These are phyloP conservation scores for Lethenteron reissneri DNA, from an alignment of 2,113 vertebrate species.

Conservation along the genomic window DNA sequence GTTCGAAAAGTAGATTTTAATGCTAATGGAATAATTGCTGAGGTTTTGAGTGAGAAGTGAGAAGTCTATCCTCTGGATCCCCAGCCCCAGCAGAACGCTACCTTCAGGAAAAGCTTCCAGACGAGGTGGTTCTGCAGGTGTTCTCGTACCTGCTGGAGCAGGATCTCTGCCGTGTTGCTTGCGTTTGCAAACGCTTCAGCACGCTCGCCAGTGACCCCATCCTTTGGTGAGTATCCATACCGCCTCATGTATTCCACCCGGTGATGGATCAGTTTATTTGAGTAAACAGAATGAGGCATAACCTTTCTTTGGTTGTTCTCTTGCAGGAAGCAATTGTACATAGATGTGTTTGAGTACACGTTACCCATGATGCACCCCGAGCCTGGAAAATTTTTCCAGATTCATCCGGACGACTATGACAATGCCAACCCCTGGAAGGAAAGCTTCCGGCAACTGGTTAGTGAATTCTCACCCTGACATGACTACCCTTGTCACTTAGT, in stretches of 20 bases:
- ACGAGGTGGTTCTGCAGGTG: conserved; percentile 96
- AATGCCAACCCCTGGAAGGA: conserved; percentile 98
- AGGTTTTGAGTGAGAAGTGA: too few relatives aligned
- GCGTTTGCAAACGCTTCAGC: conserved; percentile 96
- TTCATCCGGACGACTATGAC: conserved; percentile 95
- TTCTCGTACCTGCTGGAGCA: conserved; percentile 96
- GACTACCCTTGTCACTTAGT: too few relatives aligned
- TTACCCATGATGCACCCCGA: conserved; percentile 99
- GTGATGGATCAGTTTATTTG: too few relatives aligned
- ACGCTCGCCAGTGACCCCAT: conserved; percentile 97
- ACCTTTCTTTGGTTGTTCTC: not conserved
- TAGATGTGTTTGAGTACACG: conserved; percentile 99
- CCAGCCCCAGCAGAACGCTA: conserved; percentile 94
- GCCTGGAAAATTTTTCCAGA: conserved; percentile 95
- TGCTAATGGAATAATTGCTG: too few relatives aligned
- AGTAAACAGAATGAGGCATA: too few relatives aligned
- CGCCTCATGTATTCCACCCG: too few relatives aligned
- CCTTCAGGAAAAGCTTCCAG: conserved; percentile 92
- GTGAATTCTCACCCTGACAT: not conserved
- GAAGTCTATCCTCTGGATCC: conserved; percentile 17
- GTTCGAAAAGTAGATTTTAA: too few relatives aligned
- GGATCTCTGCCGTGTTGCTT: conserved; percentile 86
- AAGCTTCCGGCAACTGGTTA: conserved; percentile 97
- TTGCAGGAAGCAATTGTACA: conserved; percentile 85
- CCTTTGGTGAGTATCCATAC: conserved; percentile 52